Base-by-base conservation (phyloP, 2,797 vertebrate species). In the Galagoides demidoff region DNA sequence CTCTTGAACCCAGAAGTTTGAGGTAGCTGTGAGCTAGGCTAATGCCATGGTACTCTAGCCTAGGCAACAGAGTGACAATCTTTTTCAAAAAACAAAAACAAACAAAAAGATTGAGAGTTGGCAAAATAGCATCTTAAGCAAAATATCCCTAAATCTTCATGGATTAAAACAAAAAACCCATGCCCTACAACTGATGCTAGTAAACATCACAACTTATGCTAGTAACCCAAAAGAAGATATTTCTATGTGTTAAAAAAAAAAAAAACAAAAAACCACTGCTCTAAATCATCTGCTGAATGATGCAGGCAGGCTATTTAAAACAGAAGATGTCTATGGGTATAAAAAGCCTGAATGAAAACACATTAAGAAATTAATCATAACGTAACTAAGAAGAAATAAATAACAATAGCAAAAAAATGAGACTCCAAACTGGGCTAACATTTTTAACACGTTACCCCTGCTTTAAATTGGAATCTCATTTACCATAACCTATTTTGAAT, bases 231-330 rank as follows among this genome's bases (percentile, higher is more conserved):
- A 85, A 23, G 3, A 74, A 85, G 49, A 12, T 83, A 76, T 70
- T 95, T 83, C 7, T 27, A 90, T 92, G 14, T 92, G 85, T 86
- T 59, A 3, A 16, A 52, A 85, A 92, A 89, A 94, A 93, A 88
- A 77, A 61, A 74, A 95, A 39, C 39, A 39, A 39, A 37, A 59
- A 81, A 96, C 14, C 14, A 86, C 14, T 52, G 39, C 23, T 55
- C 31, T 78, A 81, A 84, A 12, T 77, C 31, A 85, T 85, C 31
- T 70, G 27, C 39, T 23, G 86, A 91, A 82, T 57, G 7, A 90
- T n/a, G 13, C 16, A 16, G 16, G 13, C 16, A 16, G 16, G 55
- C 29, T 94, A 22, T 43, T 96, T n/a, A 95, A 92, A 84, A 71
- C 19, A 55, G 27, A 84, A 70, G 49, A 89, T 87, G 84, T 89